Base-by-base conservation (phyloP, 2,888 invertebrate genomes). In the Melolontha melolontha region DNA sequence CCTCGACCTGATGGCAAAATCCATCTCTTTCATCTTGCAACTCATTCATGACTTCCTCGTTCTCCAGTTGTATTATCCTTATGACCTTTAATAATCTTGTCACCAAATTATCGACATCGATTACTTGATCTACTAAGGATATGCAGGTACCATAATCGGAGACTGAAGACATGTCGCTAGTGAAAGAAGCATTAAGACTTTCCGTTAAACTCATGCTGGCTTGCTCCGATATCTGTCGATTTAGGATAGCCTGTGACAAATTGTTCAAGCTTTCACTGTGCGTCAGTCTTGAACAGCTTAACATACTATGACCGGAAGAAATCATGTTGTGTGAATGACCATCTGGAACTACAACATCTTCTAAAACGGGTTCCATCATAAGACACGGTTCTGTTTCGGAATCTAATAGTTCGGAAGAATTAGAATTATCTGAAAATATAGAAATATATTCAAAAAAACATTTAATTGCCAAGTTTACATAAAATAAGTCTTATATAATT, bases 301-400 rank as follows among this genome's bases (percentile, higher is more conserved):
- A 83, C 77, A 86, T 80, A 76, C 86, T 84, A 74, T 88, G 87
- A 62, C 86, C 84, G 50, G 89, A 89, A 64, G 90, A 90, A 17
- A 90, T 86, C 86, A 90, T 87, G 78, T 90, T 90, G 74, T 89
- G 89, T 5, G 89, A 87, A 78, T 90, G 88, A 11, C 88, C 88
- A 76, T 90, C 90, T 0, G 87, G 88, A 71, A 89, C 83, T 34
- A 88, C 83, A 14, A 90, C 90, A 77, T 90, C 90, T 80, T 90
- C 90, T 69, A 88, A 76, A 29, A 89, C 93, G 63, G 91, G 92
- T 77, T 93, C 93, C 86, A 92, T 93, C 87, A 93, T 92, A 17
- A 93, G 85, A 75, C 92, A 92, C 0, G 93, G 93, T 77, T 93
- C 93, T 0, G 93, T 93, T 85, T 93, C 93, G 0, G 92, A 93